Evolutionary conservation across 2,888 invertebrate species (phyloP).

Genomic region (Phrixothrix hirtus): DNA sequence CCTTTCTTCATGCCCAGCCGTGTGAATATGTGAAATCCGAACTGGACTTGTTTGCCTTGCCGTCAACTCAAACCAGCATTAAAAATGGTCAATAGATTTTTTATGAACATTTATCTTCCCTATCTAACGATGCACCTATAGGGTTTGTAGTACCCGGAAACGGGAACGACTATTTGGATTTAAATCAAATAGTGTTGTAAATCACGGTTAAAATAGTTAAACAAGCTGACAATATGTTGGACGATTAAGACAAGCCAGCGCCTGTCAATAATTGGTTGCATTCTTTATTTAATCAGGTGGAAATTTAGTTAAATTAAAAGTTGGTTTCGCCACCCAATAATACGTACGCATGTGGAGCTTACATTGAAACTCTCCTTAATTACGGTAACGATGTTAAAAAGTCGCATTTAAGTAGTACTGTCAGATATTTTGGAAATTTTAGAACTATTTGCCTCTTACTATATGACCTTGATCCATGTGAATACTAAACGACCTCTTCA

Average conservation of each 20-base stretch:
- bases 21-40: constrained; percentile 12
- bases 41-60: constrained; percentile 6
- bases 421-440: no score
- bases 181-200: constrained; percentile 7
- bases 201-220: no score
- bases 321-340: constrained; percentile 8
- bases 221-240: neutral
- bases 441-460: no score
- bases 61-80: no score
- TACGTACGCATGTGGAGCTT: constrained; percentile 3
- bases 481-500: no score
- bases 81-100: no score
- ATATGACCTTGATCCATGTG: no score
- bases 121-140: constrained; percentile 4
- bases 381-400: constrained; percentile 6
- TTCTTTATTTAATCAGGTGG: constrained; percentile 7
- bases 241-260: neutral
- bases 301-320: constrained; percentile 10
- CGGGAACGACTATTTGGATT: constrained; percentile 1
- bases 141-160: constrained; percentile 12
- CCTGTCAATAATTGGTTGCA: constrained; percentile 13
- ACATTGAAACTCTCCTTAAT: constrained; percentile 10
- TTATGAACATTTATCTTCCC: constrained; percentile 4
- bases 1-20: constrained; percentile 9
- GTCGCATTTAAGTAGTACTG: constrained; percentile 4